Evolutionary conservation across 30 jellyfish, hydroid and myxozoan species (phyloP), one percentile per base, ranked within the genome.

Genomic region (Aurelia sp.): DNA sequence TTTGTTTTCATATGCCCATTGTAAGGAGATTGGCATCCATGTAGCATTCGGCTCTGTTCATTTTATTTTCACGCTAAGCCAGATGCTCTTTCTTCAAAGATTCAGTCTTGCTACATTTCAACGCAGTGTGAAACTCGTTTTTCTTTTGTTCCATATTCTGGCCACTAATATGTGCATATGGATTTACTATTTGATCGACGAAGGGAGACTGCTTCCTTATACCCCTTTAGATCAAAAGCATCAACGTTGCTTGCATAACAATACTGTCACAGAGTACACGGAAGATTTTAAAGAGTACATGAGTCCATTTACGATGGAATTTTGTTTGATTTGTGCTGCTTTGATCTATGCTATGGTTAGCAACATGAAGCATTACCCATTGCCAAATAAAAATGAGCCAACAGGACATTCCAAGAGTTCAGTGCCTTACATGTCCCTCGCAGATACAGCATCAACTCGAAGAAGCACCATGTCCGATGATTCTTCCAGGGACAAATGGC

Each of bases 271-370:
- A 5, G 13, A 52, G 33, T n/a, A 38, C 22, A 40, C 72, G 62
- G 74, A 72, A 4, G 74, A 60, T 10, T 59, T 59, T 75, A 21
- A 61, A 7, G 74, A 31, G 24, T 31, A 4, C 19, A 41, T 59
- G 30, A 20, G 74, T 8, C 93, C 93, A 7, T 84, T 84, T 41
- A 31, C 87, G 16, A 50, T 84, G 81, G 93, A 84, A 47, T 84
- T 72, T 55, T 84, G 72, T 16, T 31, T 84, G 60, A 84, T 74
- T 27, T 72, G 68, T 40, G 87, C 93, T 2, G 93, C 88, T 8
- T 35, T 84, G 60, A 72, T 72, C 55, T 72, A 72, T 35, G 65
- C 88, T 31, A 72, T 72, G 72, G 81, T 61, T 58, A 53, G 57
- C 58, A 47, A 50, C 71, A 82, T 55, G 84, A 67, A 82, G 78